Evolutionary conservation across 92 coral and sea anemone genomes (phyloP).

Genomic region (Bergia puertoricense): DNA sequence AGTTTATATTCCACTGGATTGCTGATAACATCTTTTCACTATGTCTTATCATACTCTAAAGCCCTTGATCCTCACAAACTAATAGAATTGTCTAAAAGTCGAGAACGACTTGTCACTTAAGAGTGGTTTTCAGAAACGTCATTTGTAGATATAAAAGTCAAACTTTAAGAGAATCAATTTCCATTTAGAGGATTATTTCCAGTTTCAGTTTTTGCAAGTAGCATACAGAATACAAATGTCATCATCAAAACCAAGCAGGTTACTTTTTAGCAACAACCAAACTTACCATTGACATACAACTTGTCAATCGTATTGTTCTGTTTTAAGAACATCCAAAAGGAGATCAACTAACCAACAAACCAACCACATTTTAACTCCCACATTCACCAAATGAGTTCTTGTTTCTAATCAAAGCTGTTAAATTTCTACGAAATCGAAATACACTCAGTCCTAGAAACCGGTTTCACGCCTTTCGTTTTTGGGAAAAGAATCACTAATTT

Average conservation of each 20-base stretch:
- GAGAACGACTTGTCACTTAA: not conserved
- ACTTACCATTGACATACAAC: constrained; percentile 11
- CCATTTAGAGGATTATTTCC: not conserved
- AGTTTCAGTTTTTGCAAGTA: not conserved
- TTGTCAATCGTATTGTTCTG: not conserved
- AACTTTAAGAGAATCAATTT: not conserved
- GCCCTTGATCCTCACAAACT: not conserved
- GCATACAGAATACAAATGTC: not conserved
- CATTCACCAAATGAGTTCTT: no score
- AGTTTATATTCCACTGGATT: not conserved
- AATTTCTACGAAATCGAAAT: not conserved
- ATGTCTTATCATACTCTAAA: not conserved
- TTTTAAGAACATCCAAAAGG: not conserved
- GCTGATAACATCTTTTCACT: constrained; percentile 6
- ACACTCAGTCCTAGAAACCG: not conserved
- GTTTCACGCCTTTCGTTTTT: not conserved
- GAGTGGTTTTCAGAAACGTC: constrained; percentile 19
- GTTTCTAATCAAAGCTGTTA: not conserved
- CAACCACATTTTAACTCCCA: not conserved
- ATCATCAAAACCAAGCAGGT: not conserved
- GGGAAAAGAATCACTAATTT: not conserved
- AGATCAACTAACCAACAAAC: not conserved
- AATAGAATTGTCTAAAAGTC: not conserved
- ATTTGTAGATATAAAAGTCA: not conserved
- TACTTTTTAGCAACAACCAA: not conserved